Conservation (phyloP, 2,888 invertebrate species). For the Balanococcus diminutus region DNA sequence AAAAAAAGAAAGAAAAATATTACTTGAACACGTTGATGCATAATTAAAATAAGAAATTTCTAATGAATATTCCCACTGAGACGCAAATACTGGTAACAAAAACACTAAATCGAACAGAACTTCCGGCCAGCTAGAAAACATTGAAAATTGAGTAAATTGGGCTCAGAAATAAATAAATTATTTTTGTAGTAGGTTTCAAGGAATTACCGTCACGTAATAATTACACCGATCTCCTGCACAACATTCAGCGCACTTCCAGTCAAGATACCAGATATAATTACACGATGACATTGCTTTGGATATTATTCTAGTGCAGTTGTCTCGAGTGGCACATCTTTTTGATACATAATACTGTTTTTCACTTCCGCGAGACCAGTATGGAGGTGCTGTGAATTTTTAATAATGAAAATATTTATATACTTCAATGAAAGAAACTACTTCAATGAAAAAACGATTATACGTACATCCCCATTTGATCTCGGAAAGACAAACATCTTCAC, state of each 20-base stretch:
- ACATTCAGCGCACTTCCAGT: slow-evolving; percentile 96
- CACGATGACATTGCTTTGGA: slow-evolving; percentile 77
- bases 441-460: slow-evolving; percentile 60
- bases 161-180: background rate
- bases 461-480: slow-evolving; percentile 91
- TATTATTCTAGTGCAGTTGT: slow-evolving; percentile 76
- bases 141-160: background rate
- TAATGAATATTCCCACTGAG: background rate
- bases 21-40: background rate
- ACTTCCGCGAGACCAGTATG: slow-evolving; percentile 92
- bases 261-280: slow-evolving; percentile 92
- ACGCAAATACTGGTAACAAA: background rate
- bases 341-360: slow-evolving; percentile 92
- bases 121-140: slow-evolving; percentile 38
- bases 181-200: background rate
- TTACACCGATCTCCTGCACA: slow-evolving; percentile 96
- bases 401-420: background rate
- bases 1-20: background rate
- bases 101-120: slow-evolving; percentile 8
- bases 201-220: slow-evolving; percentile 88
- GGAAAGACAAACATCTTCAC: slow-evolving; percentile 84
- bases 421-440: no score
- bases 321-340: slow-evolving; percentile 84
- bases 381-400: slow-evolving; percentile 71
- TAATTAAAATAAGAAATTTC: background rate